Evolutionary conservation across 2,797 vertebrate species (phyloP).

Genomic region (Kryptolebias ocellatus): DNA sequence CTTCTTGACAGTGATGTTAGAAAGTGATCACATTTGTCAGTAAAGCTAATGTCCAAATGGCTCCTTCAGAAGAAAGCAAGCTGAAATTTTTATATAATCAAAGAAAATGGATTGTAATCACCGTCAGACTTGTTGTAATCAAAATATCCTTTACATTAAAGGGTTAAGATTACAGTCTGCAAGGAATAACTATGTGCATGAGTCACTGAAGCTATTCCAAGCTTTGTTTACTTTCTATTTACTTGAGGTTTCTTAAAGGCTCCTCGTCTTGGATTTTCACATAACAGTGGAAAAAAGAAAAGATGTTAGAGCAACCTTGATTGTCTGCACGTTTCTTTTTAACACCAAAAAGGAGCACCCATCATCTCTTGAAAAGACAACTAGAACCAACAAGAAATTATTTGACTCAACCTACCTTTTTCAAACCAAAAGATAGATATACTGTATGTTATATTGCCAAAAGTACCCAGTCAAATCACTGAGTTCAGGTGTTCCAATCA

Average conservation of each 20-base stretch:
- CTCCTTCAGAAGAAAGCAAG: conserved; percentile 5
- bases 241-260: conserved; percentile 5
- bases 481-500: no score
- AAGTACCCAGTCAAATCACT: no score
- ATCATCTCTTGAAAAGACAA: no score
- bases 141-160: conserved; percentile 10
- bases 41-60: conserved; percentile 22
- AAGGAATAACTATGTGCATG: neutral
- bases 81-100: conserved; percentile 29
- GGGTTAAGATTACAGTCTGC: conserved; percentile 1
- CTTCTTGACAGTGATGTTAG: conserved; percentile 23
- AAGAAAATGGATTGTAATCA: conserved; percentile 8
- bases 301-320: no score
- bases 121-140: conserved; percentile 9
- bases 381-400: conserved; percentile 15
- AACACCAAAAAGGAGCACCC: no score
- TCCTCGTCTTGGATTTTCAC: conserved; percentile 8
- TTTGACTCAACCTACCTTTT: conserved; percentile 16
- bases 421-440: no score
- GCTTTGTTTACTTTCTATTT: conserved; percentile 3
- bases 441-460: no score
- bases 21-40: conserved; percentile 6
- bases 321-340: no score
- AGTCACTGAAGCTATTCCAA: conserved; percentile 20
- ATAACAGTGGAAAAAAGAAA: neutral